A percentile compares a stretch with the other conserved stretches of the same genome.
These are phyloP conservation scores for Diglossa brunneiventris DNA, from an alignment of 2,113 vertebrate genomes.

Conservation along the genomic window DNA sequence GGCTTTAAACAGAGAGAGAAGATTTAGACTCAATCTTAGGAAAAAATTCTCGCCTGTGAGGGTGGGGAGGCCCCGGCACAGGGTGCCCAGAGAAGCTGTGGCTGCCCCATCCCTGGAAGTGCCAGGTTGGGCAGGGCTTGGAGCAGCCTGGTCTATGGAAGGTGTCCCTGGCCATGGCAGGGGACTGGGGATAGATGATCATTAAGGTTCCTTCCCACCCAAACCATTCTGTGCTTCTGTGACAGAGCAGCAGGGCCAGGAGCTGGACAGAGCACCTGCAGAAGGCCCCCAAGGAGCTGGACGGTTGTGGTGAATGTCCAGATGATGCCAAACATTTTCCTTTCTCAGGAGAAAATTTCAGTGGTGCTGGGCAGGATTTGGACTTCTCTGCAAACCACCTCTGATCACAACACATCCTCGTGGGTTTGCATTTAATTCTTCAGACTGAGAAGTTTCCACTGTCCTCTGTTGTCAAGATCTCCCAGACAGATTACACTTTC, in stretches of 20 bases:
- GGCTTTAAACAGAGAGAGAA: not conserved
- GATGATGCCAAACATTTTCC: not conserved
- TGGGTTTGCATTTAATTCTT: not conserved
- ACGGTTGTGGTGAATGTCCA: not conserved
- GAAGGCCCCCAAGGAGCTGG: not conserved
- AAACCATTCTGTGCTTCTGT: not conserved
- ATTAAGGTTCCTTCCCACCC: not conserved
- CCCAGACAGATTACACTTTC: not conserved
- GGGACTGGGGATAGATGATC: not conserved
- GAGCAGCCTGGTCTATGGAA: not conserved
- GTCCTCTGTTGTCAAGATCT: not conserved
- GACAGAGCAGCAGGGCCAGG: not conserved
- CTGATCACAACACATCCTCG: not conserved
- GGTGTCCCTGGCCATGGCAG: not conserved
- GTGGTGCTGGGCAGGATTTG: not conserved
- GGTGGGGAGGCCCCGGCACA: not conserved
- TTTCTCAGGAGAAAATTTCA: not conserved
- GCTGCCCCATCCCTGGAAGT: not conserved
- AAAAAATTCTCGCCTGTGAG: not conserved
- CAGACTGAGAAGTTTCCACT: not conserved
- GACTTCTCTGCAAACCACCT: not conserved
- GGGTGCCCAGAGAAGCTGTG: not conserved
- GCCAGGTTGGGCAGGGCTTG: accelerated
- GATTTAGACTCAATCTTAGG: not conserved
- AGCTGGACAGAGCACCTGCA: not conserved